Conservation (phyloP, 2,797 vertebrate species). For the Alectoris magna region DNA sequence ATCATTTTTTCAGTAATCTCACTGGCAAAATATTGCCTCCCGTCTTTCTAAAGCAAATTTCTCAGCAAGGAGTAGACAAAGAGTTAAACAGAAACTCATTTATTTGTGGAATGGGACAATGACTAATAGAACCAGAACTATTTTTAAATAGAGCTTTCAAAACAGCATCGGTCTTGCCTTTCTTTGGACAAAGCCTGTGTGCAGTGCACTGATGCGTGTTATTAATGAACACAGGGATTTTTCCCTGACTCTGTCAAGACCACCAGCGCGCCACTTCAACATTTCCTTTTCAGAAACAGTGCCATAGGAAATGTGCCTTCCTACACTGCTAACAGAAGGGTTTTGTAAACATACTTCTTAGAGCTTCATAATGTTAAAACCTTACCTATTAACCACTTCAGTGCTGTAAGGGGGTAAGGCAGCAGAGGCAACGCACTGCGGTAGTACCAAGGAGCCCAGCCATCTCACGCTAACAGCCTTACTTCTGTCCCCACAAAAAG, state of each 20-base stretch:
- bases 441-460: not conserved
- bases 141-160: slow-evolving; percentile 63
- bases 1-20: not conserved
- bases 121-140: slow-evolving; percentile 67
- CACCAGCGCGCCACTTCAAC: slow-evolving; percentile 6
- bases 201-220: slow-evolving; percentile 30
- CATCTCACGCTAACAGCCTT: not conserved
- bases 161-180: slow-evolving; percentile 64
- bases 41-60: not conserved
- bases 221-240: slow-evolving; percentile 45
- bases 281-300: slow-evolving; percentile 41
- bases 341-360: slow-evolving; percentile 33
- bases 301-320: not conserved
- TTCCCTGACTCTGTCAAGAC: slow-evolving; percentile 21
- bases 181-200: slow-evolving; percentile 67
- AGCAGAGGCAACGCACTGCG: not conserved
- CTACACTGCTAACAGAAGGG: not conserved
- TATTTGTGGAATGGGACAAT: slow-evolving; percentile 58
- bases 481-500: not conserved
- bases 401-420: not conserved
- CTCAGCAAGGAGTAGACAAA: not conserved
- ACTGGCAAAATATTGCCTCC: not conserved
- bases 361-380: not conserved
- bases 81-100: slow-evolving; percentile 56
- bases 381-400: not conserved